Conservation (phyloP, 2,888 invertebrate genomes). For the Dicranocentrus wangi region DNA sequence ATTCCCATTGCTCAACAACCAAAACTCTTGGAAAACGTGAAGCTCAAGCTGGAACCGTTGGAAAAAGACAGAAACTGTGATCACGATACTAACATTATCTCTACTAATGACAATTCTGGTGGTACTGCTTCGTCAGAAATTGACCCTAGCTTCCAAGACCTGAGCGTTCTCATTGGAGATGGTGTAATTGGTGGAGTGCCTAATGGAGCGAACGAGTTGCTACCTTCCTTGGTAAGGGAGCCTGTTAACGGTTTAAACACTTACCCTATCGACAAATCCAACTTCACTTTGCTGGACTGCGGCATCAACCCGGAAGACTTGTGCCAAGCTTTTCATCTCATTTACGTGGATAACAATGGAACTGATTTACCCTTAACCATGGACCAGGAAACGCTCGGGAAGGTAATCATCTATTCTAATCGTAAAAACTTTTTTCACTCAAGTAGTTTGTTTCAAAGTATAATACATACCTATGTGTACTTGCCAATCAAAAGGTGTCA, state of each 20-base stretch:
- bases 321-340: constrained; percentile 52
- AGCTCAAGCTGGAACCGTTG: constrained; percentile 56
- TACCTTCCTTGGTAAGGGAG: constrained; percentile 11
- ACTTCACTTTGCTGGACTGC: constrained; percentile 44
- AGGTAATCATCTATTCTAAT: constrained; percentile 27
- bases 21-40: constrained; percentile 39
- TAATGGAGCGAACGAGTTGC: background rate
- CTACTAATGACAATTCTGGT: background rate
- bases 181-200: constrained; percentile 6
- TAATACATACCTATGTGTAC: too few species aligned
- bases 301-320: constrained; percentile 50
- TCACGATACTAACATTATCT: constrained; percentile 31
- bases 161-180: constrained; percentile 46
- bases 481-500: too few species aligned
- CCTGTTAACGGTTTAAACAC: background rate
- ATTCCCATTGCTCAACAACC: constrained; percentile 49
- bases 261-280: constrained; percentile 22
- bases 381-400: constrained; percentile 41
- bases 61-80: constrained; percentile 61
- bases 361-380: constrained; percentile 12
- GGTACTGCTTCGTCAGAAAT: background rate
- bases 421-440: background rate
- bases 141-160: constrained; percentile 52
- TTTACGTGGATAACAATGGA: constrained; percentile 51
- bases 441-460: background rate